Conservation (phyloP, 2,797 vertebrate species). For the Avahi laniger region DNA sequence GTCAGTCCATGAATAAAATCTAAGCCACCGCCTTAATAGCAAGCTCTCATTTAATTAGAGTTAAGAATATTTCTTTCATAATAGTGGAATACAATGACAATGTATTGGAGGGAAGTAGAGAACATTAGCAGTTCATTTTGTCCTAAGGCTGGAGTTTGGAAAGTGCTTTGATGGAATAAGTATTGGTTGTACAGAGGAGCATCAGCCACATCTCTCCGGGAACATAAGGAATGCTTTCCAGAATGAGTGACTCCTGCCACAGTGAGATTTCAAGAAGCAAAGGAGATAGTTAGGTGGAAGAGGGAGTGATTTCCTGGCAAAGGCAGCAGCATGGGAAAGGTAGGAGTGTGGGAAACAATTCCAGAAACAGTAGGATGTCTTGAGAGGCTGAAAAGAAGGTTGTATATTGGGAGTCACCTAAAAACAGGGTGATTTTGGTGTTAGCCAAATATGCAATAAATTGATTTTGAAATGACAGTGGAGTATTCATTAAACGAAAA, state of each 20-base stretch:
- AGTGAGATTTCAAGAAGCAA: background rate
- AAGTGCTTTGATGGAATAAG: background rate
- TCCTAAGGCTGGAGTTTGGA: background rate
- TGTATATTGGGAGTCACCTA: background rate
- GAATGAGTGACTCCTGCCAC: background rate
- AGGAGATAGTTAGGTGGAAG: background rate
- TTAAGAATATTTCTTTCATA: background rate
- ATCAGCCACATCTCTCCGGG: background rate
- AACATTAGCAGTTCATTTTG: background rate
- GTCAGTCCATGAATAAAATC: conserved; percentile 15
- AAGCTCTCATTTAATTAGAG: background rate
- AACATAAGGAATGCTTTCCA: background rate
- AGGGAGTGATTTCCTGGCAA: background rate
- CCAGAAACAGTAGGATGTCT: background rate
- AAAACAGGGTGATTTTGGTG: background rate
- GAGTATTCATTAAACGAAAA: background rate
- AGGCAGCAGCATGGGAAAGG: background rate
- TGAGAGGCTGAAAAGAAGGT: background rate
- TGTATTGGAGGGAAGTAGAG: background rate
- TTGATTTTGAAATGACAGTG: background rate
- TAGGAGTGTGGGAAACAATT: background rate
- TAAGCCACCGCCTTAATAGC: background rate
- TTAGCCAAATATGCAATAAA: background rate
- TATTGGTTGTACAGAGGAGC: background rate
- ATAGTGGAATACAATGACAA: background rate